Percentiles rank a stretch among this genome's conserved stretches.
These are phyloP conservation scores for Eurypyga helias DNA, from an alignment of 2,113 vertebrate genomes.

Conservation along the genomic window DNA sequence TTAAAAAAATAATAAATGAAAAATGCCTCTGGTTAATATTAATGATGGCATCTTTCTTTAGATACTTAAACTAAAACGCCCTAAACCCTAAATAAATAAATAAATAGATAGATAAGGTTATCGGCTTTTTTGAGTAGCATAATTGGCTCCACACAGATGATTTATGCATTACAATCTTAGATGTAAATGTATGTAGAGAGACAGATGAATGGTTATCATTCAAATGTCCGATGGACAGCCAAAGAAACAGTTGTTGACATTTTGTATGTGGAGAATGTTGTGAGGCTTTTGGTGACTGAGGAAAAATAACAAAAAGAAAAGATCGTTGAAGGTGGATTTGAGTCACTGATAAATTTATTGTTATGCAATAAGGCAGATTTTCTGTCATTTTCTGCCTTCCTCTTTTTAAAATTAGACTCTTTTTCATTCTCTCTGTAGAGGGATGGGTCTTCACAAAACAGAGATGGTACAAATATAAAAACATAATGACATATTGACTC, in stretches of 20 bases:
- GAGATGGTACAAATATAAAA: background rate
- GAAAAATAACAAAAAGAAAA: background rate
- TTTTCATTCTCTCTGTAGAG: background rate
- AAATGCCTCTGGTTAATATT: slow-evolving; percentile 24
- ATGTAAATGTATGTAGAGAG: background rate
- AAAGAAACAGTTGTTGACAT: background rate
- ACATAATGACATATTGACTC: background rate
- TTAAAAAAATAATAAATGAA: slow-evolving; percentile 4
- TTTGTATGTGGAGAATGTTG: background rate
- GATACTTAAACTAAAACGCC: background rate
- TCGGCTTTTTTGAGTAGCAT: background rate
- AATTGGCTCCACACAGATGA: background rate
- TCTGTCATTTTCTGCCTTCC: background rate
- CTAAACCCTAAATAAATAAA: background rate
- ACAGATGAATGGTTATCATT: background rate
- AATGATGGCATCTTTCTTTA: background rate
- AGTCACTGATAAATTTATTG: background rate
- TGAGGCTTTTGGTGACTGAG: background rate
- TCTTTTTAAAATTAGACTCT: background rate
- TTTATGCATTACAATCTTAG: background rate
- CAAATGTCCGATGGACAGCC: background rate
- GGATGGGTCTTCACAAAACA: background rate
- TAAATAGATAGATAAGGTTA: background rate
- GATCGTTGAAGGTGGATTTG: background rate
- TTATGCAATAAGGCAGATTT: background rate